Evolutionary conservation across 2,888 invertebrate genomes (phyloP), one percentile per base, ranked within the genome.

Genomic region (Stegana nigrithorax): DNA sequence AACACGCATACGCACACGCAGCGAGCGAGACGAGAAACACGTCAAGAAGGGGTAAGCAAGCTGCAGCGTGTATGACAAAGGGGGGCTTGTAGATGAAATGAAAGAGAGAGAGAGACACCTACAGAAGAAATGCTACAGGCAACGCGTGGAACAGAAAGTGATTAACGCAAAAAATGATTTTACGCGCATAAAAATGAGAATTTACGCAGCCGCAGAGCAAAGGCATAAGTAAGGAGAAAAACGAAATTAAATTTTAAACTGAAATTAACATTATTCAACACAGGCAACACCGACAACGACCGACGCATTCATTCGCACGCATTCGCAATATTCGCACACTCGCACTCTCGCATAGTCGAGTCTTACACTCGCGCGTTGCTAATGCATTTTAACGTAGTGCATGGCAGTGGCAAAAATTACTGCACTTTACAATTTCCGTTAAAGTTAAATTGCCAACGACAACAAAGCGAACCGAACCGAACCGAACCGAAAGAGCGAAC

Each of bases 401-500:
- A n/a, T n/a, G n/a, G 53, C 19, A 55, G 23, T 17, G 14, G 53
- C 21, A 32, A 55, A 55, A 36, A 29, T 55, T 26, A 55, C 53
- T 36, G 32, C 21, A 55, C 32, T 36, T 36, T 55, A 17, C 23
- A 55, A 55, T 55, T 36, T 55, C 53, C 59, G 29, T 59, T 59
- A 27, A 59, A 59, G 23, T 59, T 42, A 53, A 60, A 60, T 50
- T 27, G 56, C 67, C 69, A 69, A 63, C 68, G 68, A 68, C 47
- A 71, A 75, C 68, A 62, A 65, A 69, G 69, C 73, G 63, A 55
- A 60, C 56, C 65, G 66, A 66, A 19, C 17, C n/a, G 17, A 51
- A 4, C 4, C 14, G 5, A 39, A 39, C 10, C 5, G 39, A 3
- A n/a, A 39, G 39, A 50, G n/a, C 45, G 10, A 5, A 50, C 50